Evolutionary conservation across 1,140 invertebrate species (phyloP).

Genomic region (Eriocheir sinensis): DNA sequence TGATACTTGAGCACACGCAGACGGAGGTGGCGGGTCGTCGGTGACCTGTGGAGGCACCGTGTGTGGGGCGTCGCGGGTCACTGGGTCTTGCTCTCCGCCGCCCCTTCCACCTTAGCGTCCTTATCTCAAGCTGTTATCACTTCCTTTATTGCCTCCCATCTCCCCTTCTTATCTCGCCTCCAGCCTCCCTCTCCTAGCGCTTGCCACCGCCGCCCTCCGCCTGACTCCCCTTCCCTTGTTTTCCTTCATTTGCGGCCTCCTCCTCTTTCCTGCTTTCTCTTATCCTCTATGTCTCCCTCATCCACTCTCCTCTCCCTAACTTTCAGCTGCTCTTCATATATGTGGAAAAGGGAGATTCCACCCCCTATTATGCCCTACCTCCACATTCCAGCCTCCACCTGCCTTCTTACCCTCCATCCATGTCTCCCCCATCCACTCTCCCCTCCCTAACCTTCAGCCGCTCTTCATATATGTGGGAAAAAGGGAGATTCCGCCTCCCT

Average conservation of each 20-base stretch:
- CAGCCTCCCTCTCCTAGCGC: too few species aligned
- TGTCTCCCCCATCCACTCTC: background rate
- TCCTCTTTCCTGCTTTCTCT: background rate
- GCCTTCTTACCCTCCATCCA: constrained; percentile 39
- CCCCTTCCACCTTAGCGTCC: background rate
- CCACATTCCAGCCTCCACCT: background rate
- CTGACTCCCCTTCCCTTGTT: too few species aligned
- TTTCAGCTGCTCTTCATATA: background rate
- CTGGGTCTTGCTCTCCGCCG: background rate
- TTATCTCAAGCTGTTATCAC: background rate
- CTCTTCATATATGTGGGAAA: too few species aligned
- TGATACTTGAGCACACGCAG: too few species aligned
- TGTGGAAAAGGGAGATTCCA: too few species aligned
- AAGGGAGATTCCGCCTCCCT: too few species aligned
- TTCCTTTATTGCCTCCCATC: background rate
- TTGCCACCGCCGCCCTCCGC: too few species aligned
- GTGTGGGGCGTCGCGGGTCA: too few species aligned
- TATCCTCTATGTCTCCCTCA: background rate
- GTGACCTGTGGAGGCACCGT: too few species aligned
- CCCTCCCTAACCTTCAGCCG: background rate
- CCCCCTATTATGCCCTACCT: background rate
- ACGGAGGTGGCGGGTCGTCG: too few species aligned
- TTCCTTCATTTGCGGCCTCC: background rate
- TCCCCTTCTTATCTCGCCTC: background rate
- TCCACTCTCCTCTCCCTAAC: too few species aligned